Base-by-base conservation (phyloP, 2,888 invertebrate species). In the Enoplolaimus lenunculus region DNA sequence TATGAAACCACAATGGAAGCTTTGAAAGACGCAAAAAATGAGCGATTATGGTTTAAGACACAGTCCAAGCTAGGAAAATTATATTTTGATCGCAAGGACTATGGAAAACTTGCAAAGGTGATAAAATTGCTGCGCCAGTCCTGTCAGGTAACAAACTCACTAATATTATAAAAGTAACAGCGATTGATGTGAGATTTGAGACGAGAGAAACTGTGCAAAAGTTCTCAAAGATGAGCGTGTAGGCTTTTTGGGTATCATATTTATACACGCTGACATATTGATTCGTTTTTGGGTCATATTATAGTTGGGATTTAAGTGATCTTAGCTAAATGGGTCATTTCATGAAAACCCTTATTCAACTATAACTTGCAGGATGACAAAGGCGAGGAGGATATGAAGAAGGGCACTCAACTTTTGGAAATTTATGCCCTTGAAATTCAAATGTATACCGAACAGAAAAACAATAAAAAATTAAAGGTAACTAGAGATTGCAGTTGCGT, bases 401-500 rank as follows among this genome's bases (percentile, higher is more conserved):
- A 79, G 69, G 79, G 93, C 72, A 99, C 97, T 0, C 98, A 98
- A 80, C 84, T 98, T 60, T 84, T 98, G 70, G 98, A 98, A 84
- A 97, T 98, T 73, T 98, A 98, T 81, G 97, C 98, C 0, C 83
- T 98, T 74, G 97, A 98, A 85, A 98, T 98, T 78, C 98, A 98
- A 84, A 98, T 98, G 97, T 95, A 98, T 82, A 98, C 98, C 0
- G 93, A 93, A 72, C 97, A 97, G 85, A 98, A 98, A 81, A 98
- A 98, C 81, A 98, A 98, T 81, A 98, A 98, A 82, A 93, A 95
- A 82, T 82, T 95, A 34, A 82, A 82, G 71, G 67, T 67, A n/a
- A n/a, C 26, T 13, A 7, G 13, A n/a, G 13, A 28, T 64, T 13
- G 7, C n/a, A n/a, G 26, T n/a, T 64, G n/a, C 13, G n/a, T 57